Base-by-base conservation (phyloP, 2,888 invertebrate genomes). In the Glaucopsyche alexis region DNA sequence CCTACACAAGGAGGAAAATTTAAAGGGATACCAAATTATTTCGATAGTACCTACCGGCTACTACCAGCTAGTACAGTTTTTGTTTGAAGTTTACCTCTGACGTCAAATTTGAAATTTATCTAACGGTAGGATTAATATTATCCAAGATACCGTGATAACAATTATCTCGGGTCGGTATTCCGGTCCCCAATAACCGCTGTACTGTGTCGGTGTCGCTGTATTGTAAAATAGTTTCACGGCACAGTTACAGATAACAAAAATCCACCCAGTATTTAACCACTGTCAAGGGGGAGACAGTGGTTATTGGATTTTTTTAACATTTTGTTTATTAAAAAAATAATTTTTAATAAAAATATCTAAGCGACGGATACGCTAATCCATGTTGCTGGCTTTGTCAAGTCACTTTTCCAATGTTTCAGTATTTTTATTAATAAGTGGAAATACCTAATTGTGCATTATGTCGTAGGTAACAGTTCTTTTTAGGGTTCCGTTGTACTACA, bases 111-210 rank as follows among this genome's bases (percentile, higher is more conserved):
- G 29, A 6, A 60, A 29, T 60, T 29, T 29, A 60, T 13, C 29
- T 60, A 29, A 38, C 13, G 13, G 13, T 60, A 14, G 55, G 11
- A 55, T 55, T 19, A 55, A 42, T 60, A 71, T 49, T 70, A 72
- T 45, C 13, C 9, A 29, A 29, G 60, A 60, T 60, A 60, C 6
- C 6, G 11, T 13, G 29, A 29, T 29, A n/a, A n/a, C n/a, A n/a
- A 29, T 60, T 60, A 60, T 38, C 60, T 60, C 29, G 11, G 14
- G 29, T 2, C 13, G 29, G 13, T 14, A 14, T 13, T 60, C 14
- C 38, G 60, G 60, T 29, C 60, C 14, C 29, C 5, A 9, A 60
- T 38, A 29, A 60, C 60, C 60, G 11, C 55, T 38, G 60, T 11
- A 60, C 29, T 29, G 29, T 29, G n/a, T n/a, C n/a, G n/a, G n/a